Conservation (phyloP, 2,113 vertebrate genomes). For the Catharus fuscescens region DNA sequence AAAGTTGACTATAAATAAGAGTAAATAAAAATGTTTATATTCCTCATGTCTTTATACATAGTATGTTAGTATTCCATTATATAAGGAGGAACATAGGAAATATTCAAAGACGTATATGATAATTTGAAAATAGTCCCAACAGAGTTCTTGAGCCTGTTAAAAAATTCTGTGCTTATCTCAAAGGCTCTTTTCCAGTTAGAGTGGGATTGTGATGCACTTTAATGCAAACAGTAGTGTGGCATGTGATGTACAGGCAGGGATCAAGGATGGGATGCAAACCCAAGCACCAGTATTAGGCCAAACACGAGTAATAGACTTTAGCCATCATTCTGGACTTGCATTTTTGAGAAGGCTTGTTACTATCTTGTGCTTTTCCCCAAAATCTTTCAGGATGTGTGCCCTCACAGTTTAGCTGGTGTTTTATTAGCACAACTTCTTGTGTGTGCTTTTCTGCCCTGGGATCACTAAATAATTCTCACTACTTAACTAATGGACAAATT, state of each 20-base stretch:
- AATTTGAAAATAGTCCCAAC: not conserved
- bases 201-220: not conserved
- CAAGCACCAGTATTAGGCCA: not conserved
- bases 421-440: not conserved
- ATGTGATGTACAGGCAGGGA: not conserved
- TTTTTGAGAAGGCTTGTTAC: not conserved
- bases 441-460: not conserved
- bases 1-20: not conserved
- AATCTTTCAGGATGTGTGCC: not conserved
- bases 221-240: not conserved
- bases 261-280: not conserved
- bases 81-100: not conserved
- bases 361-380: not conserved
- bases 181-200: not conserved
- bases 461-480: not conserved
- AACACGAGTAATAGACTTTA: not conserved
- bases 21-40: not conserved
- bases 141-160: not conserved
- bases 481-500: not conserved
- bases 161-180: not conserved
- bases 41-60: not conserved
- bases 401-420: not conserved
- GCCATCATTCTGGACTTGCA: not conserved
- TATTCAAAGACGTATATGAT: not conserved
- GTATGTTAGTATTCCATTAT: not conserved